These are phyloP conservation scores for Prinia subflava DNA, from an alignment of 2,113 vertebrate genomes.

Conservation along the genomic window DNA sequence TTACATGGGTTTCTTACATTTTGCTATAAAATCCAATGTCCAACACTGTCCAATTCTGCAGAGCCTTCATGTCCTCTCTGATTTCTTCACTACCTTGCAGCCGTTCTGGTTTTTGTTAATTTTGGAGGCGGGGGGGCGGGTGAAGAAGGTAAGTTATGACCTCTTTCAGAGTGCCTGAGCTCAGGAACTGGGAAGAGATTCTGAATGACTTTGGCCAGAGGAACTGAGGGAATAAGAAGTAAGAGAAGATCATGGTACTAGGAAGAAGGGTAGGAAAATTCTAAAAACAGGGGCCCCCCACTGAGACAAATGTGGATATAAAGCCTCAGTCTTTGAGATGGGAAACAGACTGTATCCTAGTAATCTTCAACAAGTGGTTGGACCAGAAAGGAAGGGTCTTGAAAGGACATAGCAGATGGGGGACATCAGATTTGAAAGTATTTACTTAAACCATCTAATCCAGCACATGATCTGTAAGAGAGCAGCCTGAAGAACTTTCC, in stretches of 20 bases:
- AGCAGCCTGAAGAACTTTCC: not conserved
- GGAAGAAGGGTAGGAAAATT: not conserved
- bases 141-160: not conserved
- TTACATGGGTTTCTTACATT: not conserved
- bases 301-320: not conserved
- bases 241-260: not conserved
- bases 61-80: not conserved
- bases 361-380: not conserved
- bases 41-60: not conserved
- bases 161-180: not conserved
- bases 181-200: not conserved
- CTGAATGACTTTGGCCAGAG: not conserved
- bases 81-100: not conserved
- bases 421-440: not conserved
- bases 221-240: not conserved
- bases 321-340: not conserved
- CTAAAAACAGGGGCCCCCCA: not conserved
- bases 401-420: not conserved
- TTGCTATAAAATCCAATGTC: not conserved
- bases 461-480: not conserved
- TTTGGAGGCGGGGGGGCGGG: accelerated
- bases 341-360: not conserved
- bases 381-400: not conserved
- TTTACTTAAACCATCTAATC: not conserved
- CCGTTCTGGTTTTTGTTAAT: not conserved